phyloP scores from a whole-genome alignment of 2,888 invertebrate species.

The Zaprionus bogoriensis region DNA sequence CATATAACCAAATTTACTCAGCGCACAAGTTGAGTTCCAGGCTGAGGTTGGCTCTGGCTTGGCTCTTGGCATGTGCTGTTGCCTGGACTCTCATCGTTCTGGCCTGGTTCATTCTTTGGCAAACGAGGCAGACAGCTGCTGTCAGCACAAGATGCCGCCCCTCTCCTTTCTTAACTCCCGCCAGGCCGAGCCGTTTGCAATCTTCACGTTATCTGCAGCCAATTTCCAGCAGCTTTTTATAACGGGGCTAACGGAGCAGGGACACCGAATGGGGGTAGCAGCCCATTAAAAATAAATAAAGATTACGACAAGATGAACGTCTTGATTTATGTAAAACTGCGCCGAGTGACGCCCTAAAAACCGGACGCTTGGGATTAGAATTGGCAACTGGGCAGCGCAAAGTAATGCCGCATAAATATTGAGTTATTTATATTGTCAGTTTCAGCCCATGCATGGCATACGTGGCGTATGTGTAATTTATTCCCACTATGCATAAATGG shows the following conservation, averaged over 20 bases:
- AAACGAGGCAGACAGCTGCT: constrained; percentile 43
- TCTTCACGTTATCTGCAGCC: constrained; percentile 60
- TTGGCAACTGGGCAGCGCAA: constrained; percentile 14
- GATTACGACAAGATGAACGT: constrained; percentile 66
- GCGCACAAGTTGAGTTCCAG: constrained; percentile 32
- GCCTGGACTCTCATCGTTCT: not conserved
- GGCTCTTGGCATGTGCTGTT: not conserved
- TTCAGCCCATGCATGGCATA: constrained; percentile 32
- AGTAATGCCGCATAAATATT: constrained; percentile 47
- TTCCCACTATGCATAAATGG: constrained; percentile 47
- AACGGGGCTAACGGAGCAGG: constrained; percentile 6
- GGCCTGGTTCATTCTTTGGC: constrained; percentile 8
- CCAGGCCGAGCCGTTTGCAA: constrained; percentile 22
- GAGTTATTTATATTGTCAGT: constrained; percentile 56
- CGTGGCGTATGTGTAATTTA: constrained; percentile 53
- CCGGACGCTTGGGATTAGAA: constrained; percentile 57
- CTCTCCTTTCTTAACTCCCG: not conserved
- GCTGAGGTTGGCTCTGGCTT: constrained; percentile 8
- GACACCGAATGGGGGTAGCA: constrained; percentile 19
- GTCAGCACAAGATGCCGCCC: constrained; percentile 22
- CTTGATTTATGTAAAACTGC: constrained; percentile 70
- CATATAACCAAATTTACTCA: constrained; percentile 71
- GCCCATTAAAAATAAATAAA: constrained; percentile 75
- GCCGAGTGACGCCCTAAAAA: constrained; percentile 38
- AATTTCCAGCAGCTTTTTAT: constrained; percentile 57